Evolutionary conservation across 2,888 invertebrate genomes (phyloP), one percentile per base, ranked within the genome.

Genomic region (Hylaea fasciaria): DNA sequence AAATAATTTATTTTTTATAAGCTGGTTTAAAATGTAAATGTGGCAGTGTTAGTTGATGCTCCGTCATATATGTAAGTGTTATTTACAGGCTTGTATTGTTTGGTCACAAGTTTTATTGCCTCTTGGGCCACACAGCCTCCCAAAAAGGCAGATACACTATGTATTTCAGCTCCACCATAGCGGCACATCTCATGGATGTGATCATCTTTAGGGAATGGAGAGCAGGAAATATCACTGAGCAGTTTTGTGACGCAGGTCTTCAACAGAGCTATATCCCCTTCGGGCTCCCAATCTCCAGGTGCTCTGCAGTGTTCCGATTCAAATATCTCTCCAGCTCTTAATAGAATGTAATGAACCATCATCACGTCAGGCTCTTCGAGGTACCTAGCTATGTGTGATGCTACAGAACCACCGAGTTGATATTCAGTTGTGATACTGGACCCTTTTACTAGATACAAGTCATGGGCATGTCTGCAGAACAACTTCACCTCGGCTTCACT

Each of bases 21-120:
- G 29, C 54, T 57, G 40, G 57, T 59, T 72, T 93, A 97, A 82
- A 97, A 94, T 77, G 94, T 95, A 86, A 96, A 97, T 48, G 96
- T 96, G 46, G 95, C 95, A 54, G 97, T 96, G 70, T 96, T 97
- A 54, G 97, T 96, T 62, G 96, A 96, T 72, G 98, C 97, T 50
- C 97, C 98, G 93, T 99, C 98, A 89, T 98, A 98, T 71, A 99
- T 95, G 85, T 97, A 97, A 0, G 97, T 98, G 87, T 99, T 99
- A 87, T 98, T 96, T 57, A 99, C 94, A 39, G 99, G 99, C 78
- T 98, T 97, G 87, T 98, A 99, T 91, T 99, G 99, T 78, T 95
- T 95, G 2, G 99, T 99, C 56, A 99, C 94, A 58, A 99, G 93
- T 92, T 99, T 99, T 68, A 99, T 98, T 4, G 96, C 95, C 93